Conservation (phyloP, 2,888 invertebrate genomes). For the Ennomos erosarius region DNA sequence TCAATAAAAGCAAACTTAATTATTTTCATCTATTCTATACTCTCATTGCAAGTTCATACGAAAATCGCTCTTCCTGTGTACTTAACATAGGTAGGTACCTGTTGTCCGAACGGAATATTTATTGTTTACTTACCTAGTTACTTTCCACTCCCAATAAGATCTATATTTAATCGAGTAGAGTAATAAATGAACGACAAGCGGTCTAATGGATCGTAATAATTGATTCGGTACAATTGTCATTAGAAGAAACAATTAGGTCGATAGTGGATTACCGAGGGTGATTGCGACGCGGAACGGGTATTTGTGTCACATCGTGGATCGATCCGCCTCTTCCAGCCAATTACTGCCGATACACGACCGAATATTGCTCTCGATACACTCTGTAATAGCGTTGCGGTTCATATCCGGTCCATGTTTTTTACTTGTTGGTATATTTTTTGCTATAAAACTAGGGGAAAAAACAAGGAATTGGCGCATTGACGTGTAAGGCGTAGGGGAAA, state of each 20-base stretch:
- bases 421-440: not conserved
- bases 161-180: conserved; percentile 32
- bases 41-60: no score
- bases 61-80: no score
- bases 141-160: conserved; percentile 16
- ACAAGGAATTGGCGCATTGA: no score
- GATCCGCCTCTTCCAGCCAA: conserved; percentile 76
- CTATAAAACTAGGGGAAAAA: no score
- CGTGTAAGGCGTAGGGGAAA: no score
- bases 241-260: conserved; percentile 80
- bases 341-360: conserved; percentile 76
- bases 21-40: no score
- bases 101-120: no score
- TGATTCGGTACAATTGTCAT: conserved; percentile 68
- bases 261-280: conserved; percentile 76
- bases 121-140: conserved; percentile 5
- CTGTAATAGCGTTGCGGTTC: conserved; percentile 20
- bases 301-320: conserved; percentile 77
- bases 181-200: conserved; percentile 54
- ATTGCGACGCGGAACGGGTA: conserved; percentile 75
- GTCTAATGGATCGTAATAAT: conserved; percentile 66
- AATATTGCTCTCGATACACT: conserved; percentile 72
- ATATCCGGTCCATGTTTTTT: conserved; percentile 8
- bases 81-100: no score
- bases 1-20: no score